Evolutionary conservation across 2,888 invertebrate genomes (phyloP).

Genomic region (Orthosia gracilis): DNA sequence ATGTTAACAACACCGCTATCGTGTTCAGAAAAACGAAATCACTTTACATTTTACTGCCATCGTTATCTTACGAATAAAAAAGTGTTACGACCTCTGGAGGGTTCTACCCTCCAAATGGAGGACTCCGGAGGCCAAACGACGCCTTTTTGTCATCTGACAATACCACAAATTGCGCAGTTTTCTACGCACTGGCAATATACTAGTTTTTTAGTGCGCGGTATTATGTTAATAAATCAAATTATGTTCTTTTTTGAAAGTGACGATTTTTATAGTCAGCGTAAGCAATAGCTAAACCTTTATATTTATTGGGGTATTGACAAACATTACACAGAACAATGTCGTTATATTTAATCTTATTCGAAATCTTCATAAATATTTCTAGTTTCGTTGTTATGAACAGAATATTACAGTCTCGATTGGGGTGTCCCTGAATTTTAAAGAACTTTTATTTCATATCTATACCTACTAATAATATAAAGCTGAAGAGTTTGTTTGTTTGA

Average conservation of each 20-base stretch:
- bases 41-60: slow-evolving; percentile 81
- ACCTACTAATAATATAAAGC: no score
- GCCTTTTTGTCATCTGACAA: slow-evolving; percentile 82
- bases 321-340: background rate
- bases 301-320: slow-evolving; percentile 26
- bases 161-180: slow-evolving; percentile 78
- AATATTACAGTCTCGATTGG: background rate
- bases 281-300: slow-evolving; percentile 3
- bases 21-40: slow-evolving; percentile 75
- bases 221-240: slow-evolving; percentile 51
- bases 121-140: slow-evolving; percentile 73
- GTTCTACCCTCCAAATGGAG: slow-evolving; percentile 72
- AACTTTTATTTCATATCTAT: no score
- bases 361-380: slow-evolving; percentile 3
- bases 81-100: slow-evolving; percentile 75
- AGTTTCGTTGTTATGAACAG: slow-evolving; percentile 2
- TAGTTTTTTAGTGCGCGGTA: slow-evolving; percentile 40
- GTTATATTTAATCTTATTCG: background rate
- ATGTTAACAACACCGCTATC: slow-evolving; percentile 59
- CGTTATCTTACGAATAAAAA: slow-evolving; percentile 83
- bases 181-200: slow-evolving; percentile 56
- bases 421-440: background rate
- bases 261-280: background rate
- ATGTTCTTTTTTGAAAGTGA: slow-evolving; percentile 13
- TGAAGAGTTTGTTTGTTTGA: no score